Evolutionary conservation across 2,888 invertebrate genomes (phyloP).

Genomic region (Campoletis raptor): DNA sequence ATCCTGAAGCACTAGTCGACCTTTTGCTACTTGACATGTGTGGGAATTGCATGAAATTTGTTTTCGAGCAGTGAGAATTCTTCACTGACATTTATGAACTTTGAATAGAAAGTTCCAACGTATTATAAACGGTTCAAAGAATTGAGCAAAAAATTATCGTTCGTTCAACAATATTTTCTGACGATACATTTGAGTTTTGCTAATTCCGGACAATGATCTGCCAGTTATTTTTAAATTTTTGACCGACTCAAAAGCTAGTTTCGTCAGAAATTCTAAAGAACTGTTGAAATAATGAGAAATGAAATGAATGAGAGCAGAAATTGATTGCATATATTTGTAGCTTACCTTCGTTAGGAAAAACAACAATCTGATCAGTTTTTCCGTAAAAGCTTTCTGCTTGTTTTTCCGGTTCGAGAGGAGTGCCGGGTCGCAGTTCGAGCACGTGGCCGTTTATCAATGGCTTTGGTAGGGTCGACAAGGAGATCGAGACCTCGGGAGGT

Average conservation of each 20-base stretch:
- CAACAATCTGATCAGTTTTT: slow-evolving; percentile 93
- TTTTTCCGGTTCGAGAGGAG: slow-evolving; percentile 87
- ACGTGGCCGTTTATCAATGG: slow-evolving; percentile 92
- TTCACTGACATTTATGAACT: no score
- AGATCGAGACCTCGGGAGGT: slow-evolving; percentile 89
- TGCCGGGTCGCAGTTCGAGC: slow-evolving; percentile 85
- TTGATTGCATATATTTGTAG: no score
- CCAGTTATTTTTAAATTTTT: not conserved
- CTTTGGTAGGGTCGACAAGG: slow-evolving; percentile 89
- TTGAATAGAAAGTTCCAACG: no score
- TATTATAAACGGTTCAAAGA: no score
- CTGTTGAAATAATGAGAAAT: not conserved
- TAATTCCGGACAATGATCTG: not conserved
- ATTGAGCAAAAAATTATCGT: no score
- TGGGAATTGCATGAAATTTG: no score
- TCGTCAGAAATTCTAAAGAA: not conserved
- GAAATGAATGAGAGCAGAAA: not conserved
- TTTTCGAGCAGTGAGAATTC: no score
- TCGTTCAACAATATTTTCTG: not conserved
- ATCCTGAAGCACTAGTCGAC: no score
- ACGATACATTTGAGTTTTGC: not conserved
- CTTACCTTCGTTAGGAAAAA: slow-evolving; percentile 92
- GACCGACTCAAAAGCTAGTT: no score
- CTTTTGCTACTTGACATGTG: no score
- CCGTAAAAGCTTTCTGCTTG: slow-evolving; percentile 93